These are phyloP conservation scores for Drosophila baimaii DNA, from an alignment of 1,140 invertebrate species.

Conservation along the genomic window DNA sequence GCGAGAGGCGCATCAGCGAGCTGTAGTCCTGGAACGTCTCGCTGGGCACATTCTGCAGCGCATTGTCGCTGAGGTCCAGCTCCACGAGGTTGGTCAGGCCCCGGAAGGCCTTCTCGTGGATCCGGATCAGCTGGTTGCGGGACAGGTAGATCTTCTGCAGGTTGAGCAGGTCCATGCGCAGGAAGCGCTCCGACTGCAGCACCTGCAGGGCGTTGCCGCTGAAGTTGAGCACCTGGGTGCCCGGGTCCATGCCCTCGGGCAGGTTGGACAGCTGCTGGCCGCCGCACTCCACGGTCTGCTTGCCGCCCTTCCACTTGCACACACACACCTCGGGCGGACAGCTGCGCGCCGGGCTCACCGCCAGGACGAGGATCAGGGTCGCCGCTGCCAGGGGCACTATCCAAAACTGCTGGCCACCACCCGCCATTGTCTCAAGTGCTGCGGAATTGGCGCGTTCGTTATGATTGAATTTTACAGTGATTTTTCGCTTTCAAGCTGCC, in stretches of 20 bases:
- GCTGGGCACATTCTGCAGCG: constrained; percentile 90
- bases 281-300: constrained; percentile 94
- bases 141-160: constrained; percentile 93
- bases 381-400: constrained; percentile 17
- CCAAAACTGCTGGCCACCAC: constrained; percentile 9
- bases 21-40: constrained; percentile 90
- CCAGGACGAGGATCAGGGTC: constrained; percentile 67
- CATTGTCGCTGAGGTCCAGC: constrained; percentile 93
- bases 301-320: constrained; percentile 96
- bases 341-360: constrained; percentile 39
- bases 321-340: constrained; percentile 90
- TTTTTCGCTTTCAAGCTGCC: not conserved
- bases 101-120: constrained; percentile 91
- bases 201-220: constrained; percentile 91
- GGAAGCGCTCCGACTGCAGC: constrained; percentile 90
- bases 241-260: constrained; percentile 93
- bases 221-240: constrained; percentile 94
- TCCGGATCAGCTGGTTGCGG: constrained; percentile 89
- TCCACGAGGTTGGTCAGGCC: constrained; percentile 95
- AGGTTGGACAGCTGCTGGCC: constrained; percentile 90
- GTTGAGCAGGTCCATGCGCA: constrained; percentile 91
- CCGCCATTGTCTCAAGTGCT: constrained; percentile 48
- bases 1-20: constrained; percentile 91
- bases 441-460: not conserved
- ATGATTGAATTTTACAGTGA: not conserved